phyloP scores from a whole-genome alignment of 2,113 vertebrate genomes.

The Megaceryle torquata region DNA sequence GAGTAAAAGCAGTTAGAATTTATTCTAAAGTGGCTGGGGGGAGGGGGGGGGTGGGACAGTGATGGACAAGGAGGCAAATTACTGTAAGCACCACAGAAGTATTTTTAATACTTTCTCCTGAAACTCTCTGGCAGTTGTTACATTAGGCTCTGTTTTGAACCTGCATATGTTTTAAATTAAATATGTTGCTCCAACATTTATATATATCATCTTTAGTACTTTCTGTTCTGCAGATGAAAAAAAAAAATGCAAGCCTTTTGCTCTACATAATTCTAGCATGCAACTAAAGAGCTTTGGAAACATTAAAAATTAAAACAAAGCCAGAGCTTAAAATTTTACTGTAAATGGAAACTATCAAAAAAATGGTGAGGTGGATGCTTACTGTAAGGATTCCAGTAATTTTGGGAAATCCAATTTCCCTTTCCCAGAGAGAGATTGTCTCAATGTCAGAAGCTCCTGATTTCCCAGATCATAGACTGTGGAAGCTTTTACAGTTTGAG shows the following conservation, averaged over 20 bases:
- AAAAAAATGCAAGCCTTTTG: neutral
- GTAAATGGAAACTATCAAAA: neutral
- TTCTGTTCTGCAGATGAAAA: neutral
- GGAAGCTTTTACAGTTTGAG: neutral
- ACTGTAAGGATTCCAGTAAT: neutral
- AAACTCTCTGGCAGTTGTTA: neutral
- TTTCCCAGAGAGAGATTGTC: neutral
- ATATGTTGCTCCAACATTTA: neutral
- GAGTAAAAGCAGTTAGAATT: neutral
- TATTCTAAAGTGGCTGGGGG: neutral
- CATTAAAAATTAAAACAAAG: neutral
- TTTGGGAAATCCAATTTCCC: neutral
- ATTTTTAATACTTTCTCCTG: constrained; percentile 17
- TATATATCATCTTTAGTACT: constrained; percentile 19
- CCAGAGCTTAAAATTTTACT: neutral
- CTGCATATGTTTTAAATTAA: constrained; percentile 40
- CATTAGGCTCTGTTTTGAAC: neutral
- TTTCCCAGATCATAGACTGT: neutral
- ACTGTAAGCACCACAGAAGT: neutral
- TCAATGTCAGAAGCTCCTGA: neutral
- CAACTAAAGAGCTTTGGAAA: neutral
- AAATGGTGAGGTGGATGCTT: neutral
- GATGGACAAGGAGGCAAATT: neutral
- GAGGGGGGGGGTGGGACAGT: neutral
- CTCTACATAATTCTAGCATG: neutral